A percentile compares a stretch with the other conserved stretches of the same genome.
phyloP scores from a whole-genome alignment of 1,140 invertebrate genomes.

The Homarus americanus region DNA sequence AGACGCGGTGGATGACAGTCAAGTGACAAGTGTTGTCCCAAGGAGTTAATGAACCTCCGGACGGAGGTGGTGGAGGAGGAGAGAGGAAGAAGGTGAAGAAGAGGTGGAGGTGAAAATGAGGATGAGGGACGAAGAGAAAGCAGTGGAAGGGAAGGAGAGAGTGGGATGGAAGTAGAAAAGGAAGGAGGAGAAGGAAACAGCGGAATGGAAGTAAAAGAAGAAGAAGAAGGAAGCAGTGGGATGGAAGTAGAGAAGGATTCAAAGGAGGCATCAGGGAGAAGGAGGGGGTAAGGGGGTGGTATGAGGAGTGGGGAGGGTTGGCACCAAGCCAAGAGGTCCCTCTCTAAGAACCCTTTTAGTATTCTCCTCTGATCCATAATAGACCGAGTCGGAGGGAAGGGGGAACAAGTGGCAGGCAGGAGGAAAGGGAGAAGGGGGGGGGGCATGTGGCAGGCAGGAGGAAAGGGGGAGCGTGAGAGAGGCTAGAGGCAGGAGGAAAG shows the following conservation, averaged over 20 bases:
- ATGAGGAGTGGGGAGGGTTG: not conserved
- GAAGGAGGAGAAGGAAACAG: not conserved
- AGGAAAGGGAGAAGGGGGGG: not conserved
- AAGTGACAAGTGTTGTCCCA: not conserved
- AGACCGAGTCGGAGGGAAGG: not conserved
- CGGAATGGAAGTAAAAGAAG: not conserved
- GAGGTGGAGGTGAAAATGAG: not conserved
- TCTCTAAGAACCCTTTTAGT: not conserved
- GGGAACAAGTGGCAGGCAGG: not conserved
- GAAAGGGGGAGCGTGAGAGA: not conserved
- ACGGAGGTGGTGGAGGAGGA: not conserved
- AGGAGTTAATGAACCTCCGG: not conserved
- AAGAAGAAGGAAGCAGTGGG: not conserved
- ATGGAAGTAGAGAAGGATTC: not conserved
- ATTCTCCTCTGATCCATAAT: not conserved
- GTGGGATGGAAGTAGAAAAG: not conserved
- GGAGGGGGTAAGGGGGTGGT: not conserved
- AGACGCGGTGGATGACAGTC: not conserved
- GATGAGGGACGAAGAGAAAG: not conserved
- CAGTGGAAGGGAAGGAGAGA: not conserved
- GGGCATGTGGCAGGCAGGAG: not conserved
- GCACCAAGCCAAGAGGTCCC: not conserved
- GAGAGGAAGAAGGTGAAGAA: not conserved
- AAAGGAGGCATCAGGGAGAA: not conserved
- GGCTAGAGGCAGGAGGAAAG: not conserved